phyloP scores from a whole-genome alignment of 2,113 vertebrate genomes.

The Onychostoma macrolepis region DNA sequence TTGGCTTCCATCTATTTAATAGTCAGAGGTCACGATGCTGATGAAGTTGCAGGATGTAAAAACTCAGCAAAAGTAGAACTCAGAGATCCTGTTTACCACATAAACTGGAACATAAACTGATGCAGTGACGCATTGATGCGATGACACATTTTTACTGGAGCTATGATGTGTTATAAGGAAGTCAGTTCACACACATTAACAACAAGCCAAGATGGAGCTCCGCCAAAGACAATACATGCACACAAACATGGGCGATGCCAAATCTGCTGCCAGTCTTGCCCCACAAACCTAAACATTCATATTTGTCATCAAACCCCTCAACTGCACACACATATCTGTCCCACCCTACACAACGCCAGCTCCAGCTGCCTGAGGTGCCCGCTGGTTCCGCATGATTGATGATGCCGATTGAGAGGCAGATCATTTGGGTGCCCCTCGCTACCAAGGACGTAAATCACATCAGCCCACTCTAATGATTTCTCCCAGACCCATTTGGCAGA shows the following conservation, averaged over 20 bases:
- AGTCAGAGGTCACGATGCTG: background rate
- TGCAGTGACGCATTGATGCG: constrained; percentile 65
- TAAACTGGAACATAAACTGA: constrained; percentile 62
- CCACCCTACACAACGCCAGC: constrained; percentile 66
- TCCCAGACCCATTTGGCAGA: constrained; percentile 74
- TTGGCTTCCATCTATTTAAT: background rate
- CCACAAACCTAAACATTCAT: constrained; percentile 65
- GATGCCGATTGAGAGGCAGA: constrained; percentile 75
- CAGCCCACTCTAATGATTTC: constrained; percentile 79
- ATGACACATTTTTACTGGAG: constrained; percentile 50
- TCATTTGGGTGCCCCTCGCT: constrained; percentile 82
- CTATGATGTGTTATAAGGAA: constrained; percentile 54
- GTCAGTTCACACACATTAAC: constrained; percentile 45
- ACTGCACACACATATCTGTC: constrained; percentile 52
- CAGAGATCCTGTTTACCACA: background rate
- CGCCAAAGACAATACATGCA: constrained; percentile 66
- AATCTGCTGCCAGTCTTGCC: constrained; percentile 72
- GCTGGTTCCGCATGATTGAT: constrained; percentile 82
- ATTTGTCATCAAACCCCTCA: constrained; percentile 62
- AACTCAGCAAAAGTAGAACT: constrained; percentile 22
- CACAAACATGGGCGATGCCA: constrained; percentile 61
- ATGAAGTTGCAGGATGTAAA: constrained; percentile 15
- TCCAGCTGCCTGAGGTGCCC: constrained; percentile 71
- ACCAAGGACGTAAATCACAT: constrained; percentile 82
- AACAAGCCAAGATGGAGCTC: constrained; percentile 68